Percentiles rank a stretch among this genome's conserved stretches.
phyloP scores from a whole-genome alignment of 2,113 vertebrate genomes.

The Isurus oxyrinchus region DNA sequence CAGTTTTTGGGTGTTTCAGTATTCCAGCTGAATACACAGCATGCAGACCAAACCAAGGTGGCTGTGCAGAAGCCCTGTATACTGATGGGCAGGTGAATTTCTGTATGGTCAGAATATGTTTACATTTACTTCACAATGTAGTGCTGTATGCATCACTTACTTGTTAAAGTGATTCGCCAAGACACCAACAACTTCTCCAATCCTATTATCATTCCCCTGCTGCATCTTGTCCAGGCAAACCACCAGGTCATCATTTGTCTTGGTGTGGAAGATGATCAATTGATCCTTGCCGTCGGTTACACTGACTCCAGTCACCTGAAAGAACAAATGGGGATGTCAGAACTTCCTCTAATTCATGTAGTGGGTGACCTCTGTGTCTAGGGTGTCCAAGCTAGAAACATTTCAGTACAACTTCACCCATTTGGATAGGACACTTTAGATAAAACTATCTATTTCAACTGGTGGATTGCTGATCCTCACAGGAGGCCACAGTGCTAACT shows the following conservation, averaged over 20 bases:
- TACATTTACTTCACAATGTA: not conserved
- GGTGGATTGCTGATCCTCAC: not conserved
- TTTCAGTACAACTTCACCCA: not conserved
- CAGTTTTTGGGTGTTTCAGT: not conserved
- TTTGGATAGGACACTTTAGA: not conserved
- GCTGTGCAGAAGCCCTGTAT: not conserved
- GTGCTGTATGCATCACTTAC: constrained; percentile 51
- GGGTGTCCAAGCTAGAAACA: not conserved
- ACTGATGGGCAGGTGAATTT: not conserved
- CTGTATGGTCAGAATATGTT: not conserved
- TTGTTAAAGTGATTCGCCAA: constrained; percentile 70
- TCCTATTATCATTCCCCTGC: constrained; percentile 64
- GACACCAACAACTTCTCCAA: constrained; percentile 81
- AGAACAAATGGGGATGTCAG: not conserved
- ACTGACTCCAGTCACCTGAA: constrained; percentile 73
- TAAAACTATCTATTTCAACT: not conserved
- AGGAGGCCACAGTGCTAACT: not conserved
- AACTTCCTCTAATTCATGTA: not conserved
- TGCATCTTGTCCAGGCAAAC: constrained; percentile 69
- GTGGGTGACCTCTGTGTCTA: not conserved
- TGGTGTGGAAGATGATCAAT: constrained; percentile 74
- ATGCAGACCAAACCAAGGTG: not conserved
- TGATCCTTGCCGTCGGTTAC: constrained; percentile 74
- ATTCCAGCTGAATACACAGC: not conserved
- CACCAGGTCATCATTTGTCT: constrained; percentile 63